Base-by-base conservation (phyloP, 2,113 vertebrate species). In the Scophthalmus maximus region DNA sequence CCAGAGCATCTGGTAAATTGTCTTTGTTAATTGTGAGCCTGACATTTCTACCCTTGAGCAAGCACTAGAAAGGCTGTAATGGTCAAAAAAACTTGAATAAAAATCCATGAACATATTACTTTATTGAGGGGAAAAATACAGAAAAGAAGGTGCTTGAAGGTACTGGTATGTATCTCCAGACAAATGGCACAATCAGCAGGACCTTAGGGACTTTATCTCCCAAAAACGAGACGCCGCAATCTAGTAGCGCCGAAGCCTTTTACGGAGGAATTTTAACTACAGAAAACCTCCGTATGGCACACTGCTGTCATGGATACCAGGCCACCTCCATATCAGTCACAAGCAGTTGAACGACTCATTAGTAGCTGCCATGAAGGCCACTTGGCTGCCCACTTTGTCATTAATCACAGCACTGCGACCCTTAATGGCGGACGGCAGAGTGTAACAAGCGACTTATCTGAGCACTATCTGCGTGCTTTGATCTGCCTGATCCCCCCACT, bases 401-500 rank as follows among this genome's bases (percentile, higher is more conserved):
- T 89, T 79, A 86, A 88, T 92, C 88, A 88, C 61, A 84, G 74
- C 73, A 5, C 59, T 17, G 57, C 68, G 72, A 75, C 73, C 27
- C 57, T 66, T 74, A 67, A 79, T 73, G 77, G 67, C 38, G 32
- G 36, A 76, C 76, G 65, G 64, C 57, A 46, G 63, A 66, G 70
- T 66, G 70, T 47, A 81, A 79, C 83, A 67, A 40, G 85, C 53
- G 1, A 22, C 6, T 20, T 22, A 7, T 57, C n/a, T 22, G 0
- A 55, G 30, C 11, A 63, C 78, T 85, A 84, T 89, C 81, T 69
- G 66, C 40, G 42, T 1, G 74, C 89, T 87, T 90, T 89, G 85
- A 88, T 92, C 84, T 52, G 68, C 52, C 57, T 53, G 80, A n/a
- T n/a, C n/a, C n/a, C n/a, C 83, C 69, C 85, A 85, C 51, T 87